A percentile compares a stretch with the other conserved stretches of the same genome.
phyloP scores from a whole-genome alignment of 2,113 vertebrate species.

The Lethenteron reissneri region DNA sequence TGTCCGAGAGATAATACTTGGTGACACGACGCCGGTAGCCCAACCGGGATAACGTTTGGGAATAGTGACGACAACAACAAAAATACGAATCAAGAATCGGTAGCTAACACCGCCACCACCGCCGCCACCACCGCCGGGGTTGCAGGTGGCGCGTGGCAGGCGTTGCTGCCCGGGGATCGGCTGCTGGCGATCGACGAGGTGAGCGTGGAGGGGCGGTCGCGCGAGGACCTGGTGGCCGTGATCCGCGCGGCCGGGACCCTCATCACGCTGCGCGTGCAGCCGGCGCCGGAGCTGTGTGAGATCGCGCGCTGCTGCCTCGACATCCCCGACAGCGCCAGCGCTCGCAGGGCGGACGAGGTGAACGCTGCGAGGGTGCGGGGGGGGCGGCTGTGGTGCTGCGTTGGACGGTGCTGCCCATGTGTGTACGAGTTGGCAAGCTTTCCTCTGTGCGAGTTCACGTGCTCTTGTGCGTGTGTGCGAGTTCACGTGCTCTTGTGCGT shows the following conservation, averaged over 20 bases:
- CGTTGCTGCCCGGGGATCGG: not conserved
- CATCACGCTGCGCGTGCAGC: conserved; percentile 1
- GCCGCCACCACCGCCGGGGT: too few species aligned
- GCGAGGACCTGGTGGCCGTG: conserved; percentile 6
- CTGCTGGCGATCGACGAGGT: not conserved
- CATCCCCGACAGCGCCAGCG: too few species aligned
- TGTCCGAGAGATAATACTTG: too few species aligned
- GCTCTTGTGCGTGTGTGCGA: not conserved
- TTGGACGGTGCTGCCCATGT: not conserved
- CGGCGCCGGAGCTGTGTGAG: conserved; percentile 3
- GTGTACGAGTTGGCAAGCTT: not conserved
- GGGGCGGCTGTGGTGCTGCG: not conserved
- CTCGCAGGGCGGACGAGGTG: not conserved
- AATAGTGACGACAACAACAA: too few species aligned
- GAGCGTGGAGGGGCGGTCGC: not conserved
- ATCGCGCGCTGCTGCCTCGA: not conserved
- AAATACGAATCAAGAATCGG: too few species aligned
- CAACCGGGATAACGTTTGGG: too few species aligned
- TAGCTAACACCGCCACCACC: too few species aligned
- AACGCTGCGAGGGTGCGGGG: not conserved
- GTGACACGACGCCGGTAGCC: too few species aligned
- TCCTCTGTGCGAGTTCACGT: not conserved
- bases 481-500: not conserved
- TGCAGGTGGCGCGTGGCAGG: too few species aligned
- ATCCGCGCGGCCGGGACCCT: not conserved